These are phyloP conservation scores for Stratiomys singularior DNA, from an alignment of 2,888 invertebrate species.

Conservation along the genomic window DNA sequence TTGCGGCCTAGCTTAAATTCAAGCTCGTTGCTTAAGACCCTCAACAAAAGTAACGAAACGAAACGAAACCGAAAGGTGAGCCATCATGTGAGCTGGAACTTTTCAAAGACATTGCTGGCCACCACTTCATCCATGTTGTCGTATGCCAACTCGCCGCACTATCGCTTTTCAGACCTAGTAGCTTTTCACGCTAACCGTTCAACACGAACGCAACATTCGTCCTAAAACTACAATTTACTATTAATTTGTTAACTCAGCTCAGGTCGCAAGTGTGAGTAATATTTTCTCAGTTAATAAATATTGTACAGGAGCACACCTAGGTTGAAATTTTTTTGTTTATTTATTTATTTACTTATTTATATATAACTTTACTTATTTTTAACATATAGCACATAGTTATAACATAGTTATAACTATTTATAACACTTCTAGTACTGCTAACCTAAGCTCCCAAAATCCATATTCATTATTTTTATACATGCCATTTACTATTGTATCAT, in stretches of 20 bases:
- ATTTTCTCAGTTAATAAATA: too few species aligned
- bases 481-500: too few species aligned
- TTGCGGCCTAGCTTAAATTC: slow-evolving; percentile 28
- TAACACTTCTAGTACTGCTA: too few species aligned
- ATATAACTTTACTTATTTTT: too few species aligned
- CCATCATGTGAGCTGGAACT: slow-evolving; percentile 38
- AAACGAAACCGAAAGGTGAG: slow-evolving; percentile 42
- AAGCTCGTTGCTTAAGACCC: slow-evolving; percentile 30
- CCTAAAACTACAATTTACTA: slow-evolving; percentile 13
- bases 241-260: neutral
- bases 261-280: neutral
- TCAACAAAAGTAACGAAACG: slow-evolving; percentile 33
- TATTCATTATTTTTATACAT: too few species aligned
- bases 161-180: slow-evolving; percentile 33
- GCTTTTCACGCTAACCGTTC: slow-evolving; percentile 20
- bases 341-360: too few species aligned
- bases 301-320: too few species aligned
- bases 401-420: too few species aligned
- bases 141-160: slow-evolving; percentile 13
- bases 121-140: neutral
- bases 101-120: slow-evolving; percentile 13
- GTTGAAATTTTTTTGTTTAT: too few species aligned
- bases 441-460: too few species aligned
- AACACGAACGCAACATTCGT: neutral
- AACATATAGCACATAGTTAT: too few species aligned